Base-by-base conservation (phyloP, 2,113 vertebrate genomes). In the Stegastes partitus region DNA sequence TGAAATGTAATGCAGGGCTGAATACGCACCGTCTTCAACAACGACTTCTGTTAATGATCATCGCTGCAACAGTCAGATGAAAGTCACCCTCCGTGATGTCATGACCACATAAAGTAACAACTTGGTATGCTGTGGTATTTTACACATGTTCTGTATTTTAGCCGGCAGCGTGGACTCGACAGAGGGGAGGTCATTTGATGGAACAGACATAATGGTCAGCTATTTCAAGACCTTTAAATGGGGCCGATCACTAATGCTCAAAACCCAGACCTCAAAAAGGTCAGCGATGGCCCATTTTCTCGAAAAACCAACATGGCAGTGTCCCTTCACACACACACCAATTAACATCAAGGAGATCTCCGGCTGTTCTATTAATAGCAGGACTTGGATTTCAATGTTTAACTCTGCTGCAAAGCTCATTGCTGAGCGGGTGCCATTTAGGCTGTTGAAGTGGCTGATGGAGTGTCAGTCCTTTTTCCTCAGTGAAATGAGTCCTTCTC, bases 171-270 rank as follows among this genome's bases (percentile, higher is more conserved):
- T 74, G 58, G 61, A 72, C 77, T 26, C 54, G 37, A 82, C 59
- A 74, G 47, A 74, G 59, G 25, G 45, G 50, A 66, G 67, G 84
- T 81, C 69, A 71, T 87, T 89, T 39, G 62, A 77, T 85, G 49
- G 50, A 74, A 79, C 26, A 62, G 79, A 81, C 39, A 68, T 65
- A 62, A 77, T 81, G 77, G 66, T 78, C 59, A 63, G 73, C 74
- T 86, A 79, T 91, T 89, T 85, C 47, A 51, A 87, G 73, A 82
- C 79, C 64, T 85, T 82, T 81, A 83, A 83, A 81, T 83, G 59
- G 69, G 67, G 62, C 59, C 83, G 74, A 74, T 82, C 67, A 55
- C 55, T 81, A 72, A 72, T 74, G 78, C 53, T 79, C 39, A 68
- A 45, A 85, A 68, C 55, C 58, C 66, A 59, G 21, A 69, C 62